Percentiles rank a stretch among this genome's conserved stretches.
These are phyloP conservation scores for Pteronura brasiliensis DNA, from an alignment of 2,113 vertebrate species.

Conservation along the genomic window DNA sequence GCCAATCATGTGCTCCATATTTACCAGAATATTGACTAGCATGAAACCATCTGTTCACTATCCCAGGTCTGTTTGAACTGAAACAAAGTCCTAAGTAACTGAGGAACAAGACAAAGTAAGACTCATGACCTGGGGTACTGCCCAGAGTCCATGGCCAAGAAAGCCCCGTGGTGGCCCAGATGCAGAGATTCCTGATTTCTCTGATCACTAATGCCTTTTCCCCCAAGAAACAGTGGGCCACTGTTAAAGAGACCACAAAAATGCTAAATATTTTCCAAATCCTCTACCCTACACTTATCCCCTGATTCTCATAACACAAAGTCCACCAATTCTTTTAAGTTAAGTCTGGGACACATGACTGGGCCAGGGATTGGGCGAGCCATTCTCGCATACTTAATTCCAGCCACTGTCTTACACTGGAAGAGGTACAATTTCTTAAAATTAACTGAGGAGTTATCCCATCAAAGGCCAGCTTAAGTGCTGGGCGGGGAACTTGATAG, in stretches of 20 bases:
- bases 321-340: not conserved
- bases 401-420: not conserved
- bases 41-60: not conserved
- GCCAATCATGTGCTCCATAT: not conserved
- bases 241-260: not conserved
- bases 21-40: not conserved
- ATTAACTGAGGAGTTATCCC: not conserved
- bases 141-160: not conserved
- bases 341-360: not conserved
- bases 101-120: not conserved
- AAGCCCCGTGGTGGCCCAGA: not conserved
- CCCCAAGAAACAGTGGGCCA: not conserved
- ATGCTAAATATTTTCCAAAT: not conserved
- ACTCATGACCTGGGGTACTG: no score
- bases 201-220: not conserved
- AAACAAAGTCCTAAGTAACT: not conserved
- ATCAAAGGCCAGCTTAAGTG: not conserved
- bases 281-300: not conserved
- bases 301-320: not conserved
- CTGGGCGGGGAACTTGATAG: not conserved
- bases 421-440: not conserved
- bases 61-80: not conserved
- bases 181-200: not conserved
- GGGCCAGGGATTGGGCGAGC: not conserved
- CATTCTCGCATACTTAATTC: not conserved